Percentiles rank a stretch among this genome's conserved stretches.
Evolutionary conservation across 1,140 invertebrate species (phyloP).

Genomic region (Drepana arcuata): DNA sequence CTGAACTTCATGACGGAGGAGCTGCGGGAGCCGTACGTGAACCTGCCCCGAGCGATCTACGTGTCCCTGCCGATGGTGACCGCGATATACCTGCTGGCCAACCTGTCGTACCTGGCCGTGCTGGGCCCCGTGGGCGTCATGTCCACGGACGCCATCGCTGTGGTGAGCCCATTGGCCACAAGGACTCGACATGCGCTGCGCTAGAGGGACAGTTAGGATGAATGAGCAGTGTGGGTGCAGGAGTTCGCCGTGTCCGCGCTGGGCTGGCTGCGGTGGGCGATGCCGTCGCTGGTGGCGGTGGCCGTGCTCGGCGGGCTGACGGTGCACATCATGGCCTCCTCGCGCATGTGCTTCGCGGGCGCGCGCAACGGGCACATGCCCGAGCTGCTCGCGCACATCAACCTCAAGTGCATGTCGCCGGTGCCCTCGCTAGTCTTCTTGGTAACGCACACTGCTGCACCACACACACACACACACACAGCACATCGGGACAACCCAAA

Average conservation of each 20-base stretch:
- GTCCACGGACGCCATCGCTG: slow-evolving; percentile 92
- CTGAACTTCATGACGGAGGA: slow-evolving; percentile 99
- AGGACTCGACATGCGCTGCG: no score
- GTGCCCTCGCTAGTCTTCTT: slow-evolving; percentile 89
- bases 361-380: slow-evolving; percentile 93
- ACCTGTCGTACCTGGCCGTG: slow-evolving; percentile 94
- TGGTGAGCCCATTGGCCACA: no score
- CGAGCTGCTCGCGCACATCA: slow-evolving; percentile 86
- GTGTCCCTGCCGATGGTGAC: slow-evolving; percentile 94
- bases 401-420: slow-evolving; percentile 85
- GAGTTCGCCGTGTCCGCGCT: slow-evolving; percentile 85
- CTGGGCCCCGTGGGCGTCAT: slow-evolving; percentile 87
- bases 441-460: no score
- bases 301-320: slow-evolving; percentile 90
- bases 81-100: slow-evolving; percentile 91
- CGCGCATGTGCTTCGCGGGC: slow-evolving; percentile 92
- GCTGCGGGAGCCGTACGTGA: slow-evolving; percentile 92
- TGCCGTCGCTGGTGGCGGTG: slow-evolving; percentile 89
- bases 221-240: no score
- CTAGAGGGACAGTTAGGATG: no score
- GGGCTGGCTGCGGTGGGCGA: slow-evolving; percentile 82
- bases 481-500: no score
- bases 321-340: slow-evolving; percentile 92
- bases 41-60: slow-evolving; percentile 94
- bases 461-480: no score